Conservation (phyloP, 2,113 vertebrate species). For the Scophthalmus maximus region DNA sequence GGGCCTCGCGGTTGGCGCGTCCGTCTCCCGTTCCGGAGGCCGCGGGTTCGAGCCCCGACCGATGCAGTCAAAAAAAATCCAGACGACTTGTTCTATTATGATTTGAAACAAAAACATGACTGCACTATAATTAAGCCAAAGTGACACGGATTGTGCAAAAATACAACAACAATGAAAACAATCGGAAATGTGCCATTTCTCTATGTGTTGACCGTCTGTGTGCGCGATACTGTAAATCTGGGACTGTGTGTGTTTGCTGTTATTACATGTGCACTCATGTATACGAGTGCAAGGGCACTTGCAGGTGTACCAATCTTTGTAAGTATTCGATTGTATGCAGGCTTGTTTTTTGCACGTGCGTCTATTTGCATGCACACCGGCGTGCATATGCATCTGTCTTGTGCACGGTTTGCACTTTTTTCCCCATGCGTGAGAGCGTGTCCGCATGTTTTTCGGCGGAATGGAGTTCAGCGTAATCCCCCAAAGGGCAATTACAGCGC, state of each 20-base stretch:
- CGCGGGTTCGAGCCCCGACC: too few species aligned
- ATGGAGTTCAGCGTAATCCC: conserved; percentile 49
- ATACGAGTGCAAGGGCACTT: not conserved
- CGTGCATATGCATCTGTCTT: not conserved
- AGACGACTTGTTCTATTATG: too few species aligned
- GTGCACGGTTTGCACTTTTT: not conserved
- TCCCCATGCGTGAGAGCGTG: not conserved
- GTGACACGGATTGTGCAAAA: too few species aligned
- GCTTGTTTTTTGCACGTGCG: not conserved
- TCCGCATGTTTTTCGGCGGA: conserved; percentile 48
- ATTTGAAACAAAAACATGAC: too few species aligned
- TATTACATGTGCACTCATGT: not conserved
- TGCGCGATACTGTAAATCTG: not conserved
- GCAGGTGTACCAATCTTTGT: conserved; percentile 33
- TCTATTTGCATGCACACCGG: conserved; percentile 8
- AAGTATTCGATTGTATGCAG: not conserved
- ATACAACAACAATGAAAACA: too few species aligned
- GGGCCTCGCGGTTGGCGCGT: too few species aligned
- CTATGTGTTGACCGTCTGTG: conserved; percentile 7
- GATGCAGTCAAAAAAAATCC: too few species aligned
- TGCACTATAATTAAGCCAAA: too few species aligned
- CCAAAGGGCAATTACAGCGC: conserved; percentile 63
- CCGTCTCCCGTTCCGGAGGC: too few species aligned
- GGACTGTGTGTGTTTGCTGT: conserved; percentile 6
- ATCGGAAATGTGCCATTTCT: too few species aligned